These are phyloP conservation scores for Trididemnum clinides DNA, from an alignment of 23 tunicate genomes.

Conservation along the genomic window DNA sequence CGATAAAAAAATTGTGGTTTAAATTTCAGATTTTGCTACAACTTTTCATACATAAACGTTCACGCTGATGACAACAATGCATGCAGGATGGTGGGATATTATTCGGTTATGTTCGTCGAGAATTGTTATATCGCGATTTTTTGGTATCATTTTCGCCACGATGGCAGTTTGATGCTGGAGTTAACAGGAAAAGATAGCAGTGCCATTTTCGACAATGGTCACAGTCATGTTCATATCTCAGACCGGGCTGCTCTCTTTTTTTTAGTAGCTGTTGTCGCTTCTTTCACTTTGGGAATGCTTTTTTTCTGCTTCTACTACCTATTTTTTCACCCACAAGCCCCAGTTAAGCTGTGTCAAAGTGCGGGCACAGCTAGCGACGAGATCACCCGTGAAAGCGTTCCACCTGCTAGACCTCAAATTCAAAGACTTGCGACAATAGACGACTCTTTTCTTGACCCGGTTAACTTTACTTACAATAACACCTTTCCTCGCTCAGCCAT, in stretches of 20 bases:
- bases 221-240: neutral
- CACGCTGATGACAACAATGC: constrained; percentile 31
- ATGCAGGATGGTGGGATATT: constrained; percentile 58
- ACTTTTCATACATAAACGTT: constrained; percentile 83
- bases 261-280: constrained; percentile 19
- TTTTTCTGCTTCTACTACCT: constrained; percentile 63
- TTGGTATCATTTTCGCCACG: constrained; percentile 61
- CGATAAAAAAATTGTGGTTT: too few relatives aligned
- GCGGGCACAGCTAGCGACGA: too few relatives aligned
- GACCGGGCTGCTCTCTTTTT: constrained; percentile 38
- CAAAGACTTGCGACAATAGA: too few relatives aligned
- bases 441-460: too few relatives aligned
- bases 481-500: too few relatives aligned
- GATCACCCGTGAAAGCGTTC: too few relatives aligned
- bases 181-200: constrained; percentile 3
- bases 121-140: constrained; percentile 36
- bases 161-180: constrained; percentile 17
- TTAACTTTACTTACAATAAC: too few relatives aligned
- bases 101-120: constrained; percentile 49
- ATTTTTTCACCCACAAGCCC: constrained; percentile 48
- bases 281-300: constrained; percentile 48
- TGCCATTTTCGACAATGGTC: neutral
- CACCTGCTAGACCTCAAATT: too few relatives aligned
- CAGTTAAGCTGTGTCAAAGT: neutral
- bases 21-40: constrained; percentile 65